Evolutionary conservation across 2,797 vertebrate genomes (phyloP).

Genomic region (Hippopotamyrus pictus): DNA sequence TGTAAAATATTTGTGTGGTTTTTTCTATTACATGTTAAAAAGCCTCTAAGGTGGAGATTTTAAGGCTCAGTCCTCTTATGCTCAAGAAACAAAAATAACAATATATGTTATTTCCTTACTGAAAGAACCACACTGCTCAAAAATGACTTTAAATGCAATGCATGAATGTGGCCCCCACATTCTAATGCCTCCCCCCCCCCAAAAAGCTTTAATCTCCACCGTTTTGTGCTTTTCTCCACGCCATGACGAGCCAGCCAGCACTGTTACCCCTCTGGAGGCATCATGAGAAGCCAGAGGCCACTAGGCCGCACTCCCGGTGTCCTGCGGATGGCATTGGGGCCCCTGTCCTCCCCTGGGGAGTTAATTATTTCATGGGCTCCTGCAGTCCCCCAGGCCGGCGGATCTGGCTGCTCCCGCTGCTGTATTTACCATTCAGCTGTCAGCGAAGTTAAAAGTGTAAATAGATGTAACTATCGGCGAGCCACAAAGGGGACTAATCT

Average conservation of each 20-base stretch:
- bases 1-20: background rate
- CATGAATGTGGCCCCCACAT: background rate
- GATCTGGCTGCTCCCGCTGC: slow-evolving; percentile 30
- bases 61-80: background rate
- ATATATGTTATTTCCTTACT: background rate
- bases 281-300: background rate
- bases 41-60: background rate
- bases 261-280: background rate
- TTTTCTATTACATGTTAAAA: background rate
- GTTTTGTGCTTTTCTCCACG: background rate
- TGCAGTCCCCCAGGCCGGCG: slow-evolving; percentile 34
- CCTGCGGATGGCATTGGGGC: slow-evolving; percentile 33
- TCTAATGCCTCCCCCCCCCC: background rate
- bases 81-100: background rate
- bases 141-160: background rate
- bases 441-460: slow-evolving; percentile 78
- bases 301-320: background rate
- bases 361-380: slow-evolving; percentile 47
- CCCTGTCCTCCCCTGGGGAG: slow-evolving; percentile 49
- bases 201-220: background rate
- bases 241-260: too few relatives aligned
- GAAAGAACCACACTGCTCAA: background rate
- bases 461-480: slow-evolving; percentile 70
- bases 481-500: slow-evolving; percentile 85
- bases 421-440: slow-evolving; percentile 81